These are phyloP conservation scores for Mantis religiosa DNA, from an alignment of 2,888 invertebrate genomes.

Conservation along the genomic window DNA sequence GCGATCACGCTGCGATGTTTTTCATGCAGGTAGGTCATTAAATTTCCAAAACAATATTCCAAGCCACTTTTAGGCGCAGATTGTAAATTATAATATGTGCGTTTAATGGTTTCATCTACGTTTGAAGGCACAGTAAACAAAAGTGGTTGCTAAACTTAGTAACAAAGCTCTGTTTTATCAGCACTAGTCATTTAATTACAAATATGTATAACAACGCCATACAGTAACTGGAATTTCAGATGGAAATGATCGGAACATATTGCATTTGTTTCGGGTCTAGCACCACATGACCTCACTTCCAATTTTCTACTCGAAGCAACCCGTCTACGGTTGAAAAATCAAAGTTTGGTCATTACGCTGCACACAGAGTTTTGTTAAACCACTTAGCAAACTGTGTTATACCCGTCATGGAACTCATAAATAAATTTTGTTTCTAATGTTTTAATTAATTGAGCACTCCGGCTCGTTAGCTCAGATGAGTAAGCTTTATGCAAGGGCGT, in stretches of 20 bases:
- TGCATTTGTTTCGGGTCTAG: not conserved
- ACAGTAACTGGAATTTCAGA: not conserved
- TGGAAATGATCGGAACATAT: not conserved
- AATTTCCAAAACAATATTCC: too few relatives aligned
- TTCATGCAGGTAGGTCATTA: too few relatives aligned
- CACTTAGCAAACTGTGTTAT: not conserved
- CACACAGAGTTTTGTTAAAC: not conserved
- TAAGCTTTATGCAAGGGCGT: not conserved
- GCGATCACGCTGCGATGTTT: too few relatives aligned
- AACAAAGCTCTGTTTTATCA: not conserved
- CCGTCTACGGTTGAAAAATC: not conserved
- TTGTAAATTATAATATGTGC: too few relatives aligned
- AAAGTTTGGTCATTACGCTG: not conserved
- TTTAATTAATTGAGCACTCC: not conserved
- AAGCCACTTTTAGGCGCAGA: too few relatives aligned
- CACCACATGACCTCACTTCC: not conserved
- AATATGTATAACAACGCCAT: not conserved
- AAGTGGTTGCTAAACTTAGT: not conserved
- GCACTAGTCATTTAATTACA: not conserved
- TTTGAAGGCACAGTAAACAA: too few relatives aligned
- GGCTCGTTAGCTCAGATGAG: not conserved
- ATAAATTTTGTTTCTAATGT: not conserved
- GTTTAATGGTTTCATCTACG: too few relatives aligned
- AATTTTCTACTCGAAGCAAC: not conserved
- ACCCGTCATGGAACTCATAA: not conserved